Base-by-base conservation (phyloP, 2,797 vertebrate species). In the Tenualosa ilisha region DNA sequence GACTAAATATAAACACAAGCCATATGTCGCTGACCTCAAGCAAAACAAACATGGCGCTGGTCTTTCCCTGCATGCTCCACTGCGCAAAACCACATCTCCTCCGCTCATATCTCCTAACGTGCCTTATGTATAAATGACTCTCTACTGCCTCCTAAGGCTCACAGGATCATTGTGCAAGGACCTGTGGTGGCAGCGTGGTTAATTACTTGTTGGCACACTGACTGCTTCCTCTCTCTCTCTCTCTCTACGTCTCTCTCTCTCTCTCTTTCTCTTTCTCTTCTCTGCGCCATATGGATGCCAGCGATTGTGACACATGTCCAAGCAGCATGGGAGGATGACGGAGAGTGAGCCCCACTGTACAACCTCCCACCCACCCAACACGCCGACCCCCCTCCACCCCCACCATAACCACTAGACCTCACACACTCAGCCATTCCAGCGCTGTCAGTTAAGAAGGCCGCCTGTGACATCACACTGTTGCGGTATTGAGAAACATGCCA, bases 401-500 rank as follows among this genome's bases (percentile, higher is more conserved):
- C 50, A 53, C 51, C 51, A 53, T 53, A 13, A 53, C 46, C 46
- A 46, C 46, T 7, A 46, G 7, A 4, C 46, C 46, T 46, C 7
- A 4, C 46, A 46, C 46, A 7, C 86, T 83, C 81, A 68, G 65
- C 61, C 26, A 79, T 53, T 31, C 31, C 31, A 0, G 0, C 1
- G 31, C 0, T 31, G 31, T 31, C 85, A 61, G 61, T 26, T 82
- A 81, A 24, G 40, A 83, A 84, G 17, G 68, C 31, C 2, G 68
- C 31, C 68, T 17, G 31, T 75, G 68, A 75, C 68, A 75, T 86
- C 85, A 85, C 83, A 79, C 84, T 82, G 65, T 63, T 46, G 31
- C 4, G 6, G 53, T 31, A 49, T 68, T 63, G 61, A 53, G 11
- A 86, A 82, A 56, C 50, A 75, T 75, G 68, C 17, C 68, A 40